Conservation (phyloP, 2,888 invertebrate species). For the Hirtodrosophila trivittata region DNA sequence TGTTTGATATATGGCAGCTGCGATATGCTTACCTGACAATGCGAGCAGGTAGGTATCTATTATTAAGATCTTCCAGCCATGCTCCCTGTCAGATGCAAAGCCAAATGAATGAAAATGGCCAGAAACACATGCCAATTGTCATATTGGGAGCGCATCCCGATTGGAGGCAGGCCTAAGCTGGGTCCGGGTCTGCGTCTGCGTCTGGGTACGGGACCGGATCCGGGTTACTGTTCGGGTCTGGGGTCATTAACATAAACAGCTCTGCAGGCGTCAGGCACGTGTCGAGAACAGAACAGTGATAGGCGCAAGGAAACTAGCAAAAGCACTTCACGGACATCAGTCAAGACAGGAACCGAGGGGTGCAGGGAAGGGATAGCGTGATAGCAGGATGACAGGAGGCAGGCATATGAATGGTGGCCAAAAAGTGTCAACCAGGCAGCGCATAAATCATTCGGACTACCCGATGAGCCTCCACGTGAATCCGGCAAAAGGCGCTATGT, state of each 20-base stretch:
- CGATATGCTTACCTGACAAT: conserved; percentile 72
- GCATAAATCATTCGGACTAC: conserved; percentile 68
- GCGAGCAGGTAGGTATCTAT: conserved; percentile 53
- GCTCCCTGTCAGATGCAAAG: conserved; percentile 36
- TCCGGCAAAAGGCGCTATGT: conserved; percentile 41
- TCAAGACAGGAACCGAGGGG: no score
- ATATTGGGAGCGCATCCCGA: conserved; percentile 18
- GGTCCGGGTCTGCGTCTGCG: conserved; percentile 6
- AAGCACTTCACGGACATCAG: conserved; percentile 48
- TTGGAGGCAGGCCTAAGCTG: conserved; percentile 29
- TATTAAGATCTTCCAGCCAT: conserved; percentile 65
- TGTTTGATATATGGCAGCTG: conserved; percentile 64
- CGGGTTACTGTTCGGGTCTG: conserved; percentile 24
- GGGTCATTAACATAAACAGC: conserved; percentile 73
- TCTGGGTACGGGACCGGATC: neutral
- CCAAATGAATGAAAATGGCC: conserved; percentile 34
- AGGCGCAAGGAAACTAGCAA: conserved; percentile 58
- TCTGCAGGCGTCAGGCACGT: conserved; percentile 71
- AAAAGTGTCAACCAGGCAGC: conserved; percentile 57
- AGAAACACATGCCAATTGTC: conserved; percentile 73
- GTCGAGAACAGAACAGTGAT: conserved; percentile 48
- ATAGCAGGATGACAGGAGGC: neutral
- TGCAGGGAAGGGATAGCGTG: no score
- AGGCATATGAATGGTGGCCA: conserved; percentile 38
- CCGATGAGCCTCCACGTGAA: conserved; percentile 40